phyloP scores from a whole-genome alignment of 2,797 vertebrate species.

The Eremophila alpestris region DNA sequence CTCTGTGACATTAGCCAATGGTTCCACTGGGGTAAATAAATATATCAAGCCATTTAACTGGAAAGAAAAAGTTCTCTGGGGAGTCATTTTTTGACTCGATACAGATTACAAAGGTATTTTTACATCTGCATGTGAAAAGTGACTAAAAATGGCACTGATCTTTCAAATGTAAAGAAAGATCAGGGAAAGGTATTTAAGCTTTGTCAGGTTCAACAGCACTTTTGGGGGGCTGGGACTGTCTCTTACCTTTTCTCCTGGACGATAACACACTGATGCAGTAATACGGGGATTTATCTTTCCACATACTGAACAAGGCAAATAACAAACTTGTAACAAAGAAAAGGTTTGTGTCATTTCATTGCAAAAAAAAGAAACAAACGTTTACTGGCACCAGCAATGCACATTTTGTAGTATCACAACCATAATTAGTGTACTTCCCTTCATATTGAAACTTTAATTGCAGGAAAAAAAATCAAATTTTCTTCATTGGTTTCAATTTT shows the following conservation, averaged over 20 bases:
- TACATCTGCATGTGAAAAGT: not conserved
- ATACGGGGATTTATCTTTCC: not conserved
- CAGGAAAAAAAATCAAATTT: not conserved
- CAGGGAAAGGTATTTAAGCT: not conserved
- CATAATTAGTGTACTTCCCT: not conserved
- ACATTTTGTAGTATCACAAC: not conserved
- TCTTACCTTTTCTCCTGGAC: not conserved
- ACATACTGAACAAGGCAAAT: not conserved
- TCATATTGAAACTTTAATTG: conserved; percentile 7
- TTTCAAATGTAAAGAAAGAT: not conserved
- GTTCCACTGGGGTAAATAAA: not conserved
- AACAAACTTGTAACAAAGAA: not conserved
- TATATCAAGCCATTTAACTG: not conserved
- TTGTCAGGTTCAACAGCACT: not conserved
- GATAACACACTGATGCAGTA: not conserved
- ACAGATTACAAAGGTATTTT: not conserved
- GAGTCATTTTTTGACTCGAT: not conserved
- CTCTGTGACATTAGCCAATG: not conserved
- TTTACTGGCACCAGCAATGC: not conserved
- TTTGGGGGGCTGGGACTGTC: not conserved
- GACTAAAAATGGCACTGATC: not conserved
- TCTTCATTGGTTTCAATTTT: not conserved
- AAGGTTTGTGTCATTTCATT: not conserved
- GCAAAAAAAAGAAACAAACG: not conserved
- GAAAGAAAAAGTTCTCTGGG: not conserved